Base-by-base conservation (phyloP, 2,888 invertebrate genomes). In the Entomobrya proxima region DNA sequence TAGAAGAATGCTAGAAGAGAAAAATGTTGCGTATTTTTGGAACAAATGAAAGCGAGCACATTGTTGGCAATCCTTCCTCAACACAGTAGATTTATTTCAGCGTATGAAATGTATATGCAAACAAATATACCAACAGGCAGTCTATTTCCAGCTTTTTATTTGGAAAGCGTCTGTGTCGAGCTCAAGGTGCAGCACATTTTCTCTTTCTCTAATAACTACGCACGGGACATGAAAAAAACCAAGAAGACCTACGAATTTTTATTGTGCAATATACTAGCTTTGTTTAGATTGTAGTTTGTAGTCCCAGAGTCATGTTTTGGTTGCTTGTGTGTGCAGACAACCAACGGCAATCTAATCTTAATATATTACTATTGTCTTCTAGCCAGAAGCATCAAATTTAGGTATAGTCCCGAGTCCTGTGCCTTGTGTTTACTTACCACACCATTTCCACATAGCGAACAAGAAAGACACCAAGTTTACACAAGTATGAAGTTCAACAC, bases 331-430 rank as follows among this genome's bases (percentile, higher is more conserved):
- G 30, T 47, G 44, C 27, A 50, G 67, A 78, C 67, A 78, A 30
- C 37, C n/a, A 30, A n/a, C n/a, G 18, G 50, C 80, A 52, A 80
- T 69, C 69, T 69, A 80, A 80, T 80, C 80, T 69, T 69, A 72
- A 80, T 80, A 72, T 72, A 80, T 69, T 69, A 61, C 55, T 18
- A 80, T 52, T 61, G 30, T 30, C n/a, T 61, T 32, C n/a, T 32
- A 30, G 61, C 13, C n/a, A 13, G 6, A 55, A 7, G 50, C 50
- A 50, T 6, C 2, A 27, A 18, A 27, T 11, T 7, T 58, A 30
- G 27, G 61, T 13, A 61, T 13, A 2, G 11, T 32, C 32, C 32
- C 11, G 61, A 32, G 32, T 61, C 4, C n/a, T 55, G 4, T n/a
- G n/a, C n/a, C n/a, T n/a, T n/a, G 2, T 61, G 61, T 61, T 61